These are phyloP conservation scores for Plagodis dolabraria DNA, from an alignment of 2,888 invertebrate species.

Conservation along the genomic window DNA sequence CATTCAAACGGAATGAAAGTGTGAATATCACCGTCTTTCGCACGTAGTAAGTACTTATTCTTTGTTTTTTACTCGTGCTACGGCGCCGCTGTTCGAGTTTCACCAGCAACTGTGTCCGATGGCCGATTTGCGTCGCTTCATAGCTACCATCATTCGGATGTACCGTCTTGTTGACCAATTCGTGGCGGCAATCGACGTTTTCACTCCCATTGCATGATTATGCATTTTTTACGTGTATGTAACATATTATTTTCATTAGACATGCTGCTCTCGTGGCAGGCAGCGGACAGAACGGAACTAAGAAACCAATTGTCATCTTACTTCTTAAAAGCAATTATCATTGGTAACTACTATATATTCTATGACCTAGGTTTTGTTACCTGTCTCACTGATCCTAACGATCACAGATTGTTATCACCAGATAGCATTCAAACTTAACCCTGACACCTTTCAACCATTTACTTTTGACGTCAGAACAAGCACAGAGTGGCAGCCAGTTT, in stretches of 20 bases:
- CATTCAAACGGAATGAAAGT: conserved; percentile 49
- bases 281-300: too few relatives aligned
- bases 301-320: too few relatives aligned
- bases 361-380: neutral
- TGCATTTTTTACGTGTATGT: conserved; percentile 24
- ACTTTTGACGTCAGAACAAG: conserved; percentile 26
- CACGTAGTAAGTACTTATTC: conserved; percentile 16
- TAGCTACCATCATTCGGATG: conserved; percentile 38
- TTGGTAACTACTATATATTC: too few relatives aligned
- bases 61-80: conserved; percentile 46
- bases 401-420: conserved; percentile 21
- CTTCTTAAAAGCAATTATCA: too few relatives aligned
- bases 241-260: neutral
- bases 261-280: neutral
- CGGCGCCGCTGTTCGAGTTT: conserved; percentile 49
- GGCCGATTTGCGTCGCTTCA: conserved; percentile 50
- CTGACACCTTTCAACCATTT: conserved; percentile 34
- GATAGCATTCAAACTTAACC: conserved; percentile 31
- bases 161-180: conserved; percentile 43
- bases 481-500: conserved; percentile 25
- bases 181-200: conserved; percentile 54
- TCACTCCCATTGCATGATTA: conserved; percentile 55
- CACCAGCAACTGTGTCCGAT: conserved; percentile 53
- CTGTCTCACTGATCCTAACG: conserved; percentile 8
- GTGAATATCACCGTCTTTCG: conserved; percentile 36